Base-by-base conservation (phyloP, 2,797 vertebrate genomes). In the Rhinatrema bivittatum region DNA sequence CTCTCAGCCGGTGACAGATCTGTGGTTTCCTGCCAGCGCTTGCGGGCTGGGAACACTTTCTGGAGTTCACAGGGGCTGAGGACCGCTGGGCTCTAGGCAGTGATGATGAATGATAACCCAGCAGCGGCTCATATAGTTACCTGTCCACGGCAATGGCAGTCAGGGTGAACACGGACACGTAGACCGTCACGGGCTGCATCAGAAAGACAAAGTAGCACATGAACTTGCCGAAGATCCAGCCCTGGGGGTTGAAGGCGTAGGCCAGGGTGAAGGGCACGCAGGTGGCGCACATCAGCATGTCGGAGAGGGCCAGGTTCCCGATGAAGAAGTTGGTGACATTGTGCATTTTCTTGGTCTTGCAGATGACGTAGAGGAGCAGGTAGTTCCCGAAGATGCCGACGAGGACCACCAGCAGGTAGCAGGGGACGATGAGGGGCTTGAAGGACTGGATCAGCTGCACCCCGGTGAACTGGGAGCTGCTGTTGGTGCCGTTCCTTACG, bases 301-400 rank as follows among this genome's bases (percentile, higher is more conserved):
- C 90, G 0, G 89, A 91, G 65, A 91, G 91, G 14, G 90, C 90
- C 74, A 93, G 60, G 72, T 91, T 93, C 7, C 89, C 90, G 3
- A 91, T 91, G 54, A 93, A 91, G 46, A 91, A 90, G 72, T 93
- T 93, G 64, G 89, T 93, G 59, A 90, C 82, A 1, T 90, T 91
- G 74, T 91, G 89, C 89, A 93, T 93, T 73, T 88, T 93, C 56
- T 84, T 88, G 14, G 83, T 87, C 65, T 76, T 78, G 50, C 88
- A 91, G 57, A 93, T 91, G 59, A 91, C 84, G 1, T 91, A 89
- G 24, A 93, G 83, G 28, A 93, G 84, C 47, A 93, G 76, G 42
- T 90, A 90, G 74, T 93, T 93, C 32, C 90, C 90, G 0, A 89
- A 72, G 45, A 91, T 54, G 9, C 88, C 88, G 4, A 91, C 62